Percentiles rank a stretch among this genome's conserved stretches.
These are phyloP conservation scores for Yponomeuta plumbellus DNA, from an alignment of 2,888 invertebrate species.

Conservation along the genomic window DNA sequence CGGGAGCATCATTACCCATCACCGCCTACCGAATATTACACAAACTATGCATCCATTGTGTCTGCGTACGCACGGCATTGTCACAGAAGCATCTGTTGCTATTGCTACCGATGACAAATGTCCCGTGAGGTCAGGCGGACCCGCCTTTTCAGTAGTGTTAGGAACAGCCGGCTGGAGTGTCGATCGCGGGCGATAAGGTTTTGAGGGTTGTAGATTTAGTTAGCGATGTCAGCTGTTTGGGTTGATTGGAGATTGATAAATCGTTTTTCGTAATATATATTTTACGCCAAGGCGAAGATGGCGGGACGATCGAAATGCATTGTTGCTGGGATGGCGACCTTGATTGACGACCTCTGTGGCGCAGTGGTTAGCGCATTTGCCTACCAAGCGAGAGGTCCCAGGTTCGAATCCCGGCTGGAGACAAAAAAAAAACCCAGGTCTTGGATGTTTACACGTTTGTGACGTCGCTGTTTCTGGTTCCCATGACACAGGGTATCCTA, in stretches of 20 bases:
- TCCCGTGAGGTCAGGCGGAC: constrained; percentile 31
- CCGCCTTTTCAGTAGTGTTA: constrained; percentile 8
- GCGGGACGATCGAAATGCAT: too few relatives aligned
- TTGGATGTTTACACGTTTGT: too few relatives aligned
- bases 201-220: not conserved
- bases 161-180: not conserved
- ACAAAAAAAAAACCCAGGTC: too few relatives aligned
- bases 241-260: not conserved
- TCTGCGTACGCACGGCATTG: constrained; percentile 35
- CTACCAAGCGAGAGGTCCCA: too few relatives aligned
- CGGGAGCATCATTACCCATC: constrained; percentile 47
- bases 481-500: too few relatives aligned
- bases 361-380: too few relatives aligned
- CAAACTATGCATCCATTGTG: constrained; percentile 21
- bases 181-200: not conserved
- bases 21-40: constrained; percentile 68
- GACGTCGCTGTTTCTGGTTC: too few relatives aligned
- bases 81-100: constrained; percentile 59
- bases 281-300: too few relatives aligned
- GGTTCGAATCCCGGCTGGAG: too few relatives aligned
- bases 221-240: not conserved
- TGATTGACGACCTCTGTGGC: too few relatives aligned
- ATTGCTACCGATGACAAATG: constrained; percentile 36
- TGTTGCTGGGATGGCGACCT: too few relatives aligned
- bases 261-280: too few relatives aligned